phyloP scores from a whole-genome alignment of 2,888 invertebrate genomes.

The Pterobdella sp. region DNA sequence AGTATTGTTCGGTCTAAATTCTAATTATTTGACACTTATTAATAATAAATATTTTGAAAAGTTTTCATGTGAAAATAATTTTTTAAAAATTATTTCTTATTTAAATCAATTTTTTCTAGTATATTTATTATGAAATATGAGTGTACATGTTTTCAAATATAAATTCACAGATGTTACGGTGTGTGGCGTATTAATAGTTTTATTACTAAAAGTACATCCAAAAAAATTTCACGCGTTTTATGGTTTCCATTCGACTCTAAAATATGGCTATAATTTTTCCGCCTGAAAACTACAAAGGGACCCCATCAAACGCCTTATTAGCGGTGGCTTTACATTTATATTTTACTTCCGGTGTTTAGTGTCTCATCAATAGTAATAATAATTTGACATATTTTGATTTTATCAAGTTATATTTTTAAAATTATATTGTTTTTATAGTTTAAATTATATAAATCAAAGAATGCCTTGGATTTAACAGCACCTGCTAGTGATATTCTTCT shows the following conservation, averaged over 20 bases:
- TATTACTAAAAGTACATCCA: too few species aligned
- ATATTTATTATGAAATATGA: too few species aligned
- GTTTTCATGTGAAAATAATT: not conserved
- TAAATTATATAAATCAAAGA: constrained; percentile 57
- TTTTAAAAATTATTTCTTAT: not conserved
- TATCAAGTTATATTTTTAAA: not conserved
- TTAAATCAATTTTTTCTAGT: not conserved
- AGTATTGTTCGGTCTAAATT: too few species aligned
- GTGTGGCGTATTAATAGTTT: too few species aligned
- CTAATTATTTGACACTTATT: too few species aligned
- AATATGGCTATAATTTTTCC: constrained; percentile 23
- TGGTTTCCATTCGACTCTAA: not conserved
- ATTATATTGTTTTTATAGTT: not conserved
- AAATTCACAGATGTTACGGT: too few species aligned
- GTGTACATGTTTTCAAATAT: too few species aligned
- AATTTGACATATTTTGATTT: not conserved
- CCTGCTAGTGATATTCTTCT: constrained; percentile 79
- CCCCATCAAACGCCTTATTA: constrained; percentile 17
- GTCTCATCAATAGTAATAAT: not conserved
- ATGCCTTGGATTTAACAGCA: constrained; percentile 79
- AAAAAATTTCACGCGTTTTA: not conserved
- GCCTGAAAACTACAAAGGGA: constrained; percentile 19
- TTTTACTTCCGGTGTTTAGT: not conserved
- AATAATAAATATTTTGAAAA: not conserved
- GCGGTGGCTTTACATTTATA: constrained; percentile 13